Evolutionary conservation across 64 coral and sea anemone genomes (phyloP).

Genomic region (Montipora sp.): DNA sequence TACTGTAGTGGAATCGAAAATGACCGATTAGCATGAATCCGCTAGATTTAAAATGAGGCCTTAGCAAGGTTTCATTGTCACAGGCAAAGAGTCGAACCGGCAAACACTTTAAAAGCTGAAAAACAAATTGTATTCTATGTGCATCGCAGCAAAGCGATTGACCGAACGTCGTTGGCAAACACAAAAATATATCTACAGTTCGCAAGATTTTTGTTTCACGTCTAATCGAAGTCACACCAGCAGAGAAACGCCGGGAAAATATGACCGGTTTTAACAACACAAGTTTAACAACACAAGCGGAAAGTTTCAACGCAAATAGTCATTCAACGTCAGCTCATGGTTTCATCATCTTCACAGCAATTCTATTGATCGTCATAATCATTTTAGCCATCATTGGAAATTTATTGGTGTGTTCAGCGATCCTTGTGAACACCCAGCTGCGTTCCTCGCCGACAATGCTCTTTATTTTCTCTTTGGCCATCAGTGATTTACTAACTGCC

Average conservation of each 20-base stretch:
- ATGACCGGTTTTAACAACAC: background rate
- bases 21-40: background rate
- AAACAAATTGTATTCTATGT: background rate
- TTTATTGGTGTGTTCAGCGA: conserved; percentile 59
- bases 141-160: background rate
- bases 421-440: conserved; percentile 40
- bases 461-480: conserved; percentile 66
- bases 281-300: background rate
- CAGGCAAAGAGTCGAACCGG: no score
- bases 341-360: conserved; percentile 5
- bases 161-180: background rate
- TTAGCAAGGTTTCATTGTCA: background rate
- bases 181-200: background rate
- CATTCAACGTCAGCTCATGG: background rate
- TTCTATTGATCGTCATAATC: conserved; percentile 18
- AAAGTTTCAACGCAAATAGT: background rate
- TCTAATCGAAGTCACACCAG: no score
- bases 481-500: conserved; percentile 58
- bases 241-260: background rate
- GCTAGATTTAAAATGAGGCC: background rate
- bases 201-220: background rate
- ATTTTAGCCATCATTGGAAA: conserved; percentile 64
- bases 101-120: background rate
- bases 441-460: conserved; percentile 25
- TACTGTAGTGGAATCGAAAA: background rate